Evolutionary conservation across 2,888 invertebrate species (phyloP).

Genomic region (Mayetiola destructor): DNA sequence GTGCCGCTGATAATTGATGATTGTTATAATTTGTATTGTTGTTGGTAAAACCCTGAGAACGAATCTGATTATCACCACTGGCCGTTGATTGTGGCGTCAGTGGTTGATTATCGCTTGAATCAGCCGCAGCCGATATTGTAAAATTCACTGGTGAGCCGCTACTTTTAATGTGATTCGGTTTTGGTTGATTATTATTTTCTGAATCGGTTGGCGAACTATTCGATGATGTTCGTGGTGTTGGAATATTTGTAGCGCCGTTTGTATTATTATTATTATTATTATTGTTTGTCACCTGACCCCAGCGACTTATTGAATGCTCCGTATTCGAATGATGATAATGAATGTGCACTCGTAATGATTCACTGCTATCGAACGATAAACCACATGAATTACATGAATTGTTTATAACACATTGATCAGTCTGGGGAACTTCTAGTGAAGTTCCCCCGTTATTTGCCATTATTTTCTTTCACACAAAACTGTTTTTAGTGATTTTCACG

Average conservation of each 20-base stretch:
- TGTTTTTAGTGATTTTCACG: not conserved
- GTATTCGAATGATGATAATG: constrained; percentile 60
- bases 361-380: constrained; percentile 56
- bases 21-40: too few species aligned
- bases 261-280: constrained; percentile 38
- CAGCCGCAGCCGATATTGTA: constrained; percentile 54
- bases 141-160: constrained; percentile 24
- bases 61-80: constrained; percentile 42
- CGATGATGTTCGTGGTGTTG: constrained; percentile 21
- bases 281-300: constrained; percentile 26
- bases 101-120: constrained; percentile 51
- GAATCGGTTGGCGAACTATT: constrained; percentile 19
- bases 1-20: constrained; percentile 49
- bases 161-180: constrained; percentile 20
- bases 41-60: too few species aligned
- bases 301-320: constrained; percentile 25
- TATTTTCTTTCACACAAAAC: constrained; percentile 15
- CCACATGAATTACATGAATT: constrained; percentile 58
- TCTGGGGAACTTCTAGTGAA: constrained; percentile 17
- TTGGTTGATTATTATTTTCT: constrained; percentile 42
- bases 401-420: constrained; percentile 34
- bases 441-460: constrained; percentile 20
- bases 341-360: constrained; percentile 63
- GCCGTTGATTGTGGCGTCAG: constrained; percentile 33
- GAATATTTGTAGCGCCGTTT: constrained; percentile 40